Evolutionary conservation across 1,140 invertebrate genomes (phyloP).

Genomic region (Dreissena rostriformis): DNA sequence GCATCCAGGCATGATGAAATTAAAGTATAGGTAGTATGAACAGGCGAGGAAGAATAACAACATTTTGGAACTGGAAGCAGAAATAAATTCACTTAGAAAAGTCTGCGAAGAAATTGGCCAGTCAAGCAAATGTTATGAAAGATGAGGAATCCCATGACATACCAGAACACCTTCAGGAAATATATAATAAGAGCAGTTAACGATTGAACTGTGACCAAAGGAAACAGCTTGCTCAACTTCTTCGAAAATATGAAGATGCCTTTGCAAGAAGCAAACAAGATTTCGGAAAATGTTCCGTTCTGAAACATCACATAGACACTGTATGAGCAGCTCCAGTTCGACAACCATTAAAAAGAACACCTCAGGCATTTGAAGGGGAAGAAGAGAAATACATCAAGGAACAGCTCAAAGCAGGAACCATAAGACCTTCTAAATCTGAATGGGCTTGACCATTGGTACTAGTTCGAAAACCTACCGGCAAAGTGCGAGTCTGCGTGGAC

Average conservation of each 20-base stretch:
- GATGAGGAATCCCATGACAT: background rate
- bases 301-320: slow-evolving; percentile 41
- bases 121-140: too few relatives aligned
- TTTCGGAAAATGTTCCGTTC: slow-evolving; percentile 8
- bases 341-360: slow-evolving; percentile 25
- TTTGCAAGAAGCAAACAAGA: slow-evolving; percentile 51
- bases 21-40: too few relatives aligned
- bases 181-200: slow-evolving; percentile 21
- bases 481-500: slow-evolving; percentile 37
- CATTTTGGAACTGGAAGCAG: too few relatives aligned
- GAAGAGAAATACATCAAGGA: slow-evolving; percentile 45
- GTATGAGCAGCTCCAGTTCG: slow-evolving; percentile 7
- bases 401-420: background rate
- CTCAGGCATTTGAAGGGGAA: slow-evolving; percentile 28
- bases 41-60: too few relatives aligned
- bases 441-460: slow-evolving; percentile 27
- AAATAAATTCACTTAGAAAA: too few relatives aligned
- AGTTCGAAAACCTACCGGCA: slow-evolving; percentile 34
- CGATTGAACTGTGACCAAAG: background rate
- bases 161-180: slow-evolving; percentile 9
- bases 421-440: slow-evolving; percentile 2
- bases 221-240: background rate
- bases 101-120: too few relatives aligned
- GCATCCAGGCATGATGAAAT: too few relatives aligned
- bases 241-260: background rate